A percentile compares a stretch with the other conserved stretches of the same genome.
Evolutionary conservation across 1,140 invertebrate genomes (phyloP).

Genomic region (Calosoma granatense): DNA sequence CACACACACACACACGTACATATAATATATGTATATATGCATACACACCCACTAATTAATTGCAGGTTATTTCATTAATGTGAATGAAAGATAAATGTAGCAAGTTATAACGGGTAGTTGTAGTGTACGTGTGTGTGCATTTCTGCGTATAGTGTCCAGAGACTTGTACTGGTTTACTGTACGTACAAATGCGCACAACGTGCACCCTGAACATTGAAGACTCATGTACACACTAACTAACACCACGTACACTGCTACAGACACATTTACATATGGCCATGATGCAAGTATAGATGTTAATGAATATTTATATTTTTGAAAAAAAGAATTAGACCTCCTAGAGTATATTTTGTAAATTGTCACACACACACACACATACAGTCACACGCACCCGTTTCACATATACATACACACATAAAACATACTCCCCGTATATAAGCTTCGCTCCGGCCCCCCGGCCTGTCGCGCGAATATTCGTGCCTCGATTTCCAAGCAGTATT

Average conservation of each 20-base stretch:
- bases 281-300: neutral
- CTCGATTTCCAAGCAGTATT: slow-evolving; percentile 8
- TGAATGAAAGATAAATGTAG: too few species aligned
- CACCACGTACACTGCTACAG: neutral
- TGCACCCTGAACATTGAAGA: too few species aligned
- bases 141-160: too few species aligned
- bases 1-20: neutral
- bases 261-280: neutral
- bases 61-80: too few species aligned
- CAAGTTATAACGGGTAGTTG: too few species aligned
- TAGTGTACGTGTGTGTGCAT: too few species aligned
- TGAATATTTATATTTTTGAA: neutral
- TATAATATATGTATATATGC: neutral
- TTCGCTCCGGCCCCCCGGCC: neutral
- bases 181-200: too few species aligned
- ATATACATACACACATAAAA: slow-evolving; percentile 4
- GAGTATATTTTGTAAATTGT: slow-evolving; percentile 3
- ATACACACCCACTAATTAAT: neutral
- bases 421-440: neutral
- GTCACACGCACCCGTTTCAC: too few species aligned
- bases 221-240: too few species aligned
- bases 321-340: neutral
- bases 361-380: neutral
- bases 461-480: slow-evolving; percentile 1
- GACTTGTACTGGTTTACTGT: too few species aligned